These are phyloP conservation scores for Pelosia muscerda DNA, from an alignment of 2,888 invertebrate genomes.

Conservation along the genomic window DNA sequence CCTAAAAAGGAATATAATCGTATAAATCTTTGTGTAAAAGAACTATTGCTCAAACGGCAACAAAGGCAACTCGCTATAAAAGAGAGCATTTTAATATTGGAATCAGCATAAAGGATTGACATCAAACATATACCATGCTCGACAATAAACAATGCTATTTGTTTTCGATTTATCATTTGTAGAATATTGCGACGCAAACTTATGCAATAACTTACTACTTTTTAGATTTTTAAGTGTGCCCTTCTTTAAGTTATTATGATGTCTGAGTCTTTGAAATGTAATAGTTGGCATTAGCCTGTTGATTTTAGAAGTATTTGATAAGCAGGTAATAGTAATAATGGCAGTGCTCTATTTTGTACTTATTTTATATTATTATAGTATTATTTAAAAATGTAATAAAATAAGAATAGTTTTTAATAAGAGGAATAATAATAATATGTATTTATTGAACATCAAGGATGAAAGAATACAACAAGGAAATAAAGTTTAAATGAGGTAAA, in stretches of 20 bases:
- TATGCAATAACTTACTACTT: constrained; percentile 27
- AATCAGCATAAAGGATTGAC: constrained; percentile 54
- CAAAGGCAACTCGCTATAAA: constrained; percentile 41
- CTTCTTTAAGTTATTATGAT: neutral
- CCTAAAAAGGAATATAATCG: constrained; percentile 20
- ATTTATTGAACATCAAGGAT: no score
- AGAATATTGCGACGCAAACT: constrained; percentile 39
- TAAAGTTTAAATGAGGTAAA: no score
- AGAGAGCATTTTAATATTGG: constrained; percentile 50
- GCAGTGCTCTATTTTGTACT: no score
- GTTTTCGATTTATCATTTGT: constrained; percentile 32
- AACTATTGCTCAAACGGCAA: constrained; percentile 39
- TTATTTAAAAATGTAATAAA: no score
- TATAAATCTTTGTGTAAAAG: constrained; percentile 31
- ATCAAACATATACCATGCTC: constrained; percentile 45
- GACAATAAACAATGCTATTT: constrained; percentile 29
- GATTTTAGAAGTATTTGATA: no score
- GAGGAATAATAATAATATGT: no score
- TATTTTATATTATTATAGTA: no score
- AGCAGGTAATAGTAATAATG: no score
- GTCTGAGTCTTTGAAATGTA: neutral
- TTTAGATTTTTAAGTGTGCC: neutral
- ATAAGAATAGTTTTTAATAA: no score
- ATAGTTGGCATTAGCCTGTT: no score
- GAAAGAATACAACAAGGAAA: no score